A percentile compares a stretch with the other conserved stretches of the same genome.
Conservation (phyloP, 2,888 invertebrate genomes). For the Andrena haemorrhoa region DNA sequence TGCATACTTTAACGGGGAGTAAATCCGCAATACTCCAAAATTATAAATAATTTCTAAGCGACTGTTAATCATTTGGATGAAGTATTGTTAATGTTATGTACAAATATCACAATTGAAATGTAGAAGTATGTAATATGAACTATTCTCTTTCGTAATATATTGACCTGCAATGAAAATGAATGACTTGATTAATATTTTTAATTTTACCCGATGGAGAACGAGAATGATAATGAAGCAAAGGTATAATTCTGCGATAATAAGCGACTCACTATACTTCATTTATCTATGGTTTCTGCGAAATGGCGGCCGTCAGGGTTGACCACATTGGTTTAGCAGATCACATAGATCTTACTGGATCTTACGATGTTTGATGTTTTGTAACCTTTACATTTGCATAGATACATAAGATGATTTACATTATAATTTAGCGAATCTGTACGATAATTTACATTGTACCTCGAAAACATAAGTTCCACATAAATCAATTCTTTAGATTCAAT, state of each 20-base stretch:
- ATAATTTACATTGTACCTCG: conserved; percentile 3
- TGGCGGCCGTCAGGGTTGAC: conserved; percentile 17
- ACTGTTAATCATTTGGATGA: neutral
- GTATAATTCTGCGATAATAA: conserved; percentile 37
- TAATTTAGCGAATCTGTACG: neutral
- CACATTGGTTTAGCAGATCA: conserved; percentile 25
- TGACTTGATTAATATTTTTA: neutral
- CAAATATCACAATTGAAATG: conserved; percentile 7
- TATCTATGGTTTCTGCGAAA: conserved; percentile 23
- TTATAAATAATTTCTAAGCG: neutral
- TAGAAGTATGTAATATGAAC: neutral
- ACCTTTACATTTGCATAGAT: conserved; percentile 11
- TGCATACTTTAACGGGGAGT: neutral
- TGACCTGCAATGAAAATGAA: neutral
- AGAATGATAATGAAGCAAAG: neutral
- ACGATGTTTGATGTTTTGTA: neutral
- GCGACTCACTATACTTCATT: conserved; percentile 34
- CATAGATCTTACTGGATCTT: conserved; percentile 21
- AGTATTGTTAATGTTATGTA: neutral
- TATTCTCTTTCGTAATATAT: neutral
- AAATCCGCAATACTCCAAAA: neutral
- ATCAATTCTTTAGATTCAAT: neutral
- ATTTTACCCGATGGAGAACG: neutral
- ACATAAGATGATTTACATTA: neutral
- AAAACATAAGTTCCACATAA: neutral